These are phyloP conservation scores for Chrysomallon squamiferum DNA, from an alignment of 1,140 invertebrate species.

Conservation along the genomic window DNA sequence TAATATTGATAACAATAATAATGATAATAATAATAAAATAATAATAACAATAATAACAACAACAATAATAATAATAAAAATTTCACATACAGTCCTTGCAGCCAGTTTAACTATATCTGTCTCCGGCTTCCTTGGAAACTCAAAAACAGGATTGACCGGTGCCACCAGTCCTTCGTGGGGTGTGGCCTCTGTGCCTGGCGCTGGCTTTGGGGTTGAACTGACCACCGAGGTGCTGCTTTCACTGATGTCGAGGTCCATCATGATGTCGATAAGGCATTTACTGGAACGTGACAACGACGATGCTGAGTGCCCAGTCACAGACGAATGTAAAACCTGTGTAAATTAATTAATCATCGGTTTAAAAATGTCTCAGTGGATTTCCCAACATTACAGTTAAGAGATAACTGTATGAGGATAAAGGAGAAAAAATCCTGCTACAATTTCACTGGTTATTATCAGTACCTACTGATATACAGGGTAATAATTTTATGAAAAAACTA, in stretches of 20 bases:
- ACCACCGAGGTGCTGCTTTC: conserved; percentile 34
- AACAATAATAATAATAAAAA: too few relatives aligned
- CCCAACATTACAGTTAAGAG: too few relatives aligned
- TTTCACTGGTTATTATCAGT: too few relatives aligned
- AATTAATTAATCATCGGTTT: too few relatives aligned
- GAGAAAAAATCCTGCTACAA: too few relatives aligned
- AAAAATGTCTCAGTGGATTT: too few relatives aligned
- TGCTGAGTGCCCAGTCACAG: conserved; percentile 60
- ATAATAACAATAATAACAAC: too few relatives aligned
- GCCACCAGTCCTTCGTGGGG: conserved; percentile 8
- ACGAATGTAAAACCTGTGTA: conserved; percentile 63
- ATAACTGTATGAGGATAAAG: too few relatives aligned
- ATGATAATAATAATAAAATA: too few relatives aligned
- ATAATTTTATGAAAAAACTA: too few relatives aligned
- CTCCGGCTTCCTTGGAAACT: conserved; percentile 27
- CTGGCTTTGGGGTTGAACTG: background rate
- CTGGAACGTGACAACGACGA: conserved; percentile 40
- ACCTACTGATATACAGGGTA: too few relatives aligned
- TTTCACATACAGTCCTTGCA: conserved; percentile 61
- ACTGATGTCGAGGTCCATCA: conserved; percentile 45
- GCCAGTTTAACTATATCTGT: conserved; percentile 62
- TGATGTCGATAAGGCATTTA: conserved; percentile 45
- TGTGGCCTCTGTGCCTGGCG: conserved; percentile 10
- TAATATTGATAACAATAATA: too few relatives aligned
- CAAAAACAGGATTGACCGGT: background rate